A percentile compares a stretch with the other conserved stretches of the same genome.
phyloP scores from a whole-genome alignment of 2,888 invertebrate genomes.

The Leptothorax acervorum region DNA sequence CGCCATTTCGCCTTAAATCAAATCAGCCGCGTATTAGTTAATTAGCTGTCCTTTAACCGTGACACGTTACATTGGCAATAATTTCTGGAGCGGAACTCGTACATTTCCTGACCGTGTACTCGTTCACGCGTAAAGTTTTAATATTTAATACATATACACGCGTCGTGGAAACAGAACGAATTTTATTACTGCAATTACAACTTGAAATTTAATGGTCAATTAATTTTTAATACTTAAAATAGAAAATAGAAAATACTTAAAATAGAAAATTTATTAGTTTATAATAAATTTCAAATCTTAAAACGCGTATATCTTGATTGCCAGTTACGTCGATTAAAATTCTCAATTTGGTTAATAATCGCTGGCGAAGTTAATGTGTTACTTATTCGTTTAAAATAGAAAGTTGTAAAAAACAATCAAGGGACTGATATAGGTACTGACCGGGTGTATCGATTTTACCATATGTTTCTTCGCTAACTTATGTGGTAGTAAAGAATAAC shows the following conservation, averaged over 20 bases:
- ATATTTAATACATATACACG: neutral
- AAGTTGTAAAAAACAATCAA: neutral
- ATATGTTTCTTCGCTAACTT: slow-evolving; percentile 5
- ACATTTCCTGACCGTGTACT: slow-evolving; percentile 19
- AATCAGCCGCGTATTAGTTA: slow-evolving; percentile 40
- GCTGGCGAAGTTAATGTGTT: no score
- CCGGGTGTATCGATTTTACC: neutral
- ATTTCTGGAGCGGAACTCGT: slow-evolving; percentile 47
- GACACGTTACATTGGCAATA: slow-evolving; percentile 37
- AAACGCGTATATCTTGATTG: no score
- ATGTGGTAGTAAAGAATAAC: neutral
- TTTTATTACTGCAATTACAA: neutral
- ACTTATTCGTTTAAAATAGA: neutral
- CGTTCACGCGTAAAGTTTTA: slow-evolving; percentile 38
- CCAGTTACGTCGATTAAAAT: no score
- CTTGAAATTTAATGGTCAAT: neutral
- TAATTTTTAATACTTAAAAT: neutral
- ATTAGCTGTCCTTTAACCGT: slow-evolving; percentile 38
- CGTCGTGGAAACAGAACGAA: neutral
- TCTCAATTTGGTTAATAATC: no score
- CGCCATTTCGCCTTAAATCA: slow-evolving; percentile 38
- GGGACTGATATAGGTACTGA: no score
- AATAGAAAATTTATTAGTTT: no score
- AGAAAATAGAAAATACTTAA: neutral
- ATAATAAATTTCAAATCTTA: no score